Evolutionary conservation across 1,140 invertebrate species (phyloP), one percentile per base, ranked within the genome.

Genomic region (Drosophila dunni): DNA sequence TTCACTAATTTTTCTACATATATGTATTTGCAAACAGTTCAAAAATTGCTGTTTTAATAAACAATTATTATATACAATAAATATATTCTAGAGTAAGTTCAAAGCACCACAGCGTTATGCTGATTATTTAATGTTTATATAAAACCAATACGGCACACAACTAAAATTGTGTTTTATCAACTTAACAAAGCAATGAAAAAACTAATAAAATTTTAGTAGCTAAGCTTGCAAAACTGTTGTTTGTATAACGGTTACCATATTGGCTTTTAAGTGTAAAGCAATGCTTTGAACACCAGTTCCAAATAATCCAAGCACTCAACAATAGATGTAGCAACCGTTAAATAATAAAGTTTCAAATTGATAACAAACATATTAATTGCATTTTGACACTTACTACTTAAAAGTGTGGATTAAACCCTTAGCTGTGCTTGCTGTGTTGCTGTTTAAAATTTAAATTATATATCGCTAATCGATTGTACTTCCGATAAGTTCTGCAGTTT

Each of bases 241-340:
- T 75, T 73, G 53, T 50, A 50, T 66, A 60, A 69, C 62, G 56
- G 48, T 68, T 74, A 70, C 33, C 61, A 71, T 81, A 88, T 79
- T 79, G 79, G 83, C 83, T 88, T 78, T 85, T 72, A 48, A 40
- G 34, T 67, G 70, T 67, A 7, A 66, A 78, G 78, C 75, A 68
- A 78, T 66, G 53, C 58, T 71, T 71, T 46, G 78, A 45, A 78
- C 65, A 69, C 67, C 34, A 56, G 46, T 62, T 61, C 42, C 11
- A 75, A 51, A 75, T 82, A 75, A 64, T 82, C 54, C 63, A 76
- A 72, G 83, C 82, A 85, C 83, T 73, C 53, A 76, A 60, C 24
- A 48, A 54, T 81, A 83, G 77, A 56, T 80, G 67, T 86, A 88
- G 79, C 58, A 46, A 89, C 48, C 60, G 84, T 88, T 82, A 77